Evolutionary conservation across 2,888 invertebrate species (phyloP), one percentile per base, ranked within the genome.

Genomic region (Theretra japonica): DNA sequence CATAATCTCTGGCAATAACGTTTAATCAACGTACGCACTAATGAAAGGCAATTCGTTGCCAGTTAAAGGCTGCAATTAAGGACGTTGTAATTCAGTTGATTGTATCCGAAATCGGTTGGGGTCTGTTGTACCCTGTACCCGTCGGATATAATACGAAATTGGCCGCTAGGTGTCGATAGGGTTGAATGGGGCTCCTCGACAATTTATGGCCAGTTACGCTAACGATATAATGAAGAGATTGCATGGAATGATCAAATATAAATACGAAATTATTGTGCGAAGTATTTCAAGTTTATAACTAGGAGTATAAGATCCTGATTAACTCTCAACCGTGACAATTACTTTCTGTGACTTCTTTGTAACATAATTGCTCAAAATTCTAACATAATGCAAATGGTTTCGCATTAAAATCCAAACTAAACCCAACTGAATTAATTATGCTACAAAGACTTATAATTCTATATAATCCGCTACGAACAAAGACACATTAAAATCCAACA

Each of bases 1-100:
- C 30, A 33, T 71, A 30, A 71, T 53, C 62, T 71, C 71, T 68
- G 28, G 53, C 62, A 58, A 70, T 69, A 72, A 72, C 78, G 76
- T 84, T 86, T 86, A 89, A 88, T 88, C 85, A 89, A 82, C 85
- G 86, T 74, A 69, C 79, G 76, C 76, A 73, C 75, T 86, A 88
- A 89, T 89, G 87, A 87, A 87, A 88, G 84, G 84, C 86, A 84
- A 88, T 88, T 85, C 82, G 83, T 86, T 83, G 80, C 82, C 81
- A 80, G 86, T 83, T 83, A 87, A 87, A 87, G 86, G 86, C 82
- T 81, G 86, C 86, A 88, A 88, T 89, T 88, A 90, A 86, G 86
- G 82, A 82, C 82, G 82, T 79, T 79, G 86, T 87, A 88, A 87
- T 87, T 86, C 79, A 78, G 78, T 74, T 79, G 76, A 80, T 83